Evolutionary conservation across 2,888 invertebrate species (phyloP).

Genomic region (Myathropa florea): DNA sequence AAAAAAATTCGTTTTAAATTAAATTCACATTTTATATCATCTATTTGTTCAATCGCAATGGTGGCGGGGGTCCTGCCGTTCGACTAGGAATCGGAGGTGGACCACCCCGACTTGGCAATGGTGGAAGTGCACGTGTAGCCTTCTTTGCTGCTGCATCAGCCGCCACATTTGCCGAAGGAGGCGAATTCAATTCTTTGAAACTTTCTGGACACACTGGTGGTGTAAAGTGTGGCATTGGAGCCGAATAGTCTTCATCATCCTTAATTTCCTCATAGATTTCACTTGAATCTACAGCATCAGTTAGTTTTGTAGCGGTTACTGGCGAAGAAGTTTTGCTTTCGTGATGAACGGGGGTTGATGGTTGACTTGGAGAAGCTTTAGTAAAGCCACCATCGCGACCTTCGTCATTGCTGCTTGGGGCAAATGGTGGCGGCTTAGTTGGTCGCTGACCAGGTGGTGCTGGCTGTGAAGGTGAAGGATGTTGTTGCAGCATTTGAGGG

Average conservation of each 20-base stretch:
- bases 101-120: constrained; percentile 82
- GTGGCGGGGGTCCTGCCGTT: constrained; percentile 79
- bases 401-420: constrained; percentile 70
- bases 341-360: constrained; percentile 75
- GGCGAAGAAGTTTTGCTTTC: constrained; percentile 77
- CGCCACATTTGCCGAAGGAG: constrained; percentile 74
- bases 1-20: constrained; percentile 33
- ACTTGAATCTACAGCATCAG: constrained; percentile 56
- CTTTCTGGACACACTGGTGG: constrained; percentile 73
- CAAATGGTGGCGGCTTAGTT: constrained; percentile 74
- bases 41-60: constrained; percentile 78
- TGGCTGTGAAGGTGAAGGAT: constrained; percentile 72
- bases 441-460: constrained; percentile 72
- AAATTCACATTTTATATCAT: constrained; percentile 40
- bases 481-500: constrained; percentile 78
- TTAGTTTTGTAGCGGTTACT: constrained; percentile 54
- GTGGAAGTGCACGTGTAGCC: constrained; percentile 83
- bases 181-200: constrained; percentile 81
- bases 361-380: constrained; percentile 74
- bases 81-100: constrained; percentile 80
- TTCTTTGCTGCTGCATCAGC: constrained; percentile 74
- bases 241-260: constrained; percentile 82
- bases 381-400: constrained; percentile 28
- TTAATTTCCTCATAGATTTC: constrained; percentile 84
- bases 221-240: constrained; percentile 84